phyloP scores from a whole-genome alignment of 2,888 invertebrate genomes.

The Leptodirus hochenwartii region DNA sequence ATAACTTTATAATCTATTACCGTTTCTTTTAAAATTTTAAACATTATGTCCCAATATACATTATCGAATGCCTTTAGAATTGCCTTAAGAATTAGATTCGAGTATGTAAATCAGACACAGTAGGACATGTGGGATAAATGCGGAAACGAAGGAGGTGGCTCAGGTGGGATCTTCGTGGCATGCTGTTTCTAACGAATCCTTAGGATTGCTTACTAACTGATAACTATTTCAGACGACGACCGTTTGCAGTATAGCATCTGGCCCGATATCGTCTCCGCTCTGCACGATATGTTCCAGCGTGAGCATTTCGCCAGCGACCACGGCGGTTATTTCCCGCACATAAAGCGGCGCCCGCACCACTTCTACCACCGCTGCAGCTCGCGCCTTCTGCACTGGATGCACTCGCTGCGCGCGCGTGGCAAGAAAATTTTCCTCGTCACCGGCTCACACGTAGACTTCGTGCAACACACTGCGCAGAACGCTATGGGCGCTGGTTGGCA shows the following conservation, averaged over 20 bases:
- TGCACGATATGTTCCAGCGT: constrained; percentile 38
- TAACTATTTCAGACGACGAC: no score
- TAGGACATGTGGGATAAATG: no score
- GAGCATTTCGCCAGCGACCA: constrained; percentile 34
- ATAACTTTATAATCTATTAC: no score
- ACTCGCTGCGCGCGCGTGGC: constrained; percentile 30
- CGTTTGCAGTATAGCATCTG: constrained; percentile 44
- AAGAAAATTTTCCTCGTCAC: constrained; percentile 49
- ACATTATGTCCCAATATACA: no score
- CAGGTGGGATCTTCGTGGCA: no score
- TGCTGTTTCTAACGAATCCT: no score
- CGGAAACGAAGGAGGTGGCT: no score
- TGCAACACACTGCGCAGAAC: constrained; percentile 39
- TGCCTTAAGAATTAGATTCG: no score
- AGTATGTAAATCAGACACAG: no score
- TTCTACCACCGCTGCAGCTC: constrained; percentile 39
- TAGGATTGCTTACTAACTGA: no score
- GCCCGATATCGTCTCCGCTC: constrained; percentile 41
- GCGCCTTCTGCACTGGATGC: constrained; percentile 37
- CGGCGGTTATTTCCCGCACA: constrained; percentile 41
- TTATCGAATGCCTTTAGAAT: no score
- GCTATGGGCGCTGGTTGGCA: constrained; percentile 48
- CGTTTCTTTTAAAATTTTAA: no score
- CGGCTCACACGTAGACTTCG: constrained; percentile 54
- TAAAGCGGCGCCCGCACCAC: constrained; percentile 36